phyloP scores from a whole-genome alignment of 2,888 invertebrate species.

The Pardosa pseudoannulata region DNA sequence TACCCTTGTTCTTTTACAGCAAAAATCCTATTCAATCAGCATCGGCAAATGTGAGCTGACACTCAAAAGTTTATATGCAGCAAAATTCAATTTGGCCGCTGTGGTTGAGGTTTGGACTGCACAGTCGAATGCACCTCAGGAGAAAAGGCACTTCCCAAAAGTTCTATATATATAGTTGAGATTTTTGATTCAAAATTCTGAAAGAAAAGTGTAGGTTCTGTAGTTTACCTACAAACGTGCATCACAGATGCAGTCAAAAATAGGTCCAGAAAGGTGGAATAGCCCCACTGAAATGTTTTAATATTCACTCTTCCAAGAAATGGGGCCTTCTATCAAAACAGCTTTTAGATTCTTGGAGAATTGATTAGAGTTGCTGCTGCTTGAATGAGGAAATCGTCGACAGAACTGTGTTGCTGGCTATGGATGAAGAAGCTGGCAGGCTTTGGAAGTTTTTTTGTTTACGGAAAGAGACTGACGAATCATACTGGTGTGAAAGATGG shows the following conservation, averaged over 20 bases:
- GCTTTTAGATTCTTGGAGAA: conserved; percentile 30
- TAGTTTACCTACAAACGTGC: not conserved
- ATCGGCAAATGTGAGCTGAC: conserved; percentile 30
- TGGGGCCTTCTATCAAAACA: conserved; percentile 20
- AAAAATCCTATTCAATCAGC: conserved; percentile 66
- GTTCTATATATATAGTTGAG: conserved; percentile 6
- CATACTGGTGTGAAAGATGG: conserved; percentile 72
- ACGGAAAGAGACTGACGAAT: conserved; percentile 72
- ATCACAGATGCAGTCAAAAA: conserved; percentile 21
- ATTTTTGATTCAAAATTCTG: conserved; percentile 28
- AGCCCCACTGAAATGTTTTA: not conserved
- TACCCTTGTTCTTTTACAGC: conserved; percentile 70
- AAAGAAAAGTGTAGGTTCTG: not conserved
- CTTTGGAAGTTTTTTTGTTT: conserved; percentile 58
- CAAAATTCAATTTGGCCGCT: conserved; percentile 35
- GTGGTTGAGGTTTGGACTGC: conserved; percentile 54
- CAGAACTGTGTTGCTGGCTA: conserved; percentile 55
- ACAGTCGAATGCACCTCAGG: conserved; percentile 64
- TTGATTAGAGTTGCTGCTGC: conserved; percentile 32
- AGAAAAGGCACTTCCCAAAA: conserved; percentile 67
- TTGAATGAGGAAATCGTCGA: conserved; percentile 57
- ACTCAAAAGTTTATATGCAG: conserved; percentile 34
- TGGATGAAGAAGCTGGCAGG: conserved; percentile 69
- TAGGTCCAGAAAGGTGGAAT: not conserved
- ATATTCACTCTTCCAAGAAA: not conserved